A percentile compares a stretch with the other conserved stretches of the same genome.
Evolutionary conservation across 2,797 vertebrate species (phyloP).

Genomic region (Masticophis lateralis): DNA sequence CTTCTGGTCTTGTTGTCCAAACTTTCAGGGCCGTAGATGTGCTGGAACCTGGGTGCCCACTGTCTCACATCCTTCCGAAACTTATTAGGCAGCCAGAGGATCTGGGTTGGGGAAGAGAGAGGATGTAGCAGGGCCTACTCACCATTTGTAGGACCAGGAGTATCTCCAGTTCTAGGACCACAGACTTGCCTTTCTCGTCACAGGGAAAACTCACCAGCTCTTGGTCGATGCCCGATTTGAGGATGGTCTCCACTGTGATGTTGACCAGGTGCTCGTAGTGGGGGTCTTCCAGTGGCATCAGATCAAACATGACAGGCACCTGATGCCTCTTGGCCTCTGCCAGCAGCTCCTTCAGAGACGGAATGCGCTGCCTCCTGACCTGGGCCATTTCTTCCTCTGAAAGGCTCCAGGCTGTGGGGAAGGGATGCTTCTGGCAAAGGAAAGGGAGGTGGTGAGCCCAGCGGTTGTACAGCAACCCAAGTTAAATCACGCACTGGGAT

Average conservation of each 20-base stretch:
- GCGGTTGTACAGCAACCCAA: neutral
- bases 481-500: accelerated
- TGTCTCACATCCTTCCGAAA: slow-evolving; percentile 72
- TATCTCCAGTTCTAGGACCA: no score
- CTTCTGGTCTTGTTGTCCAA: slow-evolving; percentile 50
- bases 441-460: neutral
- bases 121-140: no score
- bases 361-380: slow-evolving; percentile 74
- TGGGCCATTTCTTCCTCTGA: slow-evolving; percentile 64
- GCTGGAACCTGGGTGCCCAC: slow-evolving; percentile 75
- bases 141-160: neutral
- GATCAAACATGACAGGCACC: slow-evolving; percentile 86
- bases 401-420: slow-evolving; percentile 73
- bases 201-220: slow-evolving; percentile 68
- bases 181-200: neutral
- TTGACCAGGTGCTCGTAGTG: slow-evolving; percentile 69
- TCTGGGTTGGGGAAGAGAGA: slow-evolving; percentile 61
- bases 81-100: slow-evolving; percentile 84
- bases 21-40: slow-evolving; percentile 72
- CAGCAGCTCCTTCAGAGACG: slow-evolving; percentile 74
- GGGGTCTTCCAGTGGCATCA: slow-evolving; percentile 72
- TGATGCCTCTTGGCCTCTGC: slow-evolving; percentile 71
- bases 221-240: slow-evolving; percentile 67
- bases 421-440: slow-evolving; percentile 78
- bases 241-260: slow-evolving; percentile 69